Percentiles rank a stretch among this genome's conserved stretches.
Conservation (phyloP, 2,113 vertebrate genomes). For the Urocitellus parryii region DNA sequence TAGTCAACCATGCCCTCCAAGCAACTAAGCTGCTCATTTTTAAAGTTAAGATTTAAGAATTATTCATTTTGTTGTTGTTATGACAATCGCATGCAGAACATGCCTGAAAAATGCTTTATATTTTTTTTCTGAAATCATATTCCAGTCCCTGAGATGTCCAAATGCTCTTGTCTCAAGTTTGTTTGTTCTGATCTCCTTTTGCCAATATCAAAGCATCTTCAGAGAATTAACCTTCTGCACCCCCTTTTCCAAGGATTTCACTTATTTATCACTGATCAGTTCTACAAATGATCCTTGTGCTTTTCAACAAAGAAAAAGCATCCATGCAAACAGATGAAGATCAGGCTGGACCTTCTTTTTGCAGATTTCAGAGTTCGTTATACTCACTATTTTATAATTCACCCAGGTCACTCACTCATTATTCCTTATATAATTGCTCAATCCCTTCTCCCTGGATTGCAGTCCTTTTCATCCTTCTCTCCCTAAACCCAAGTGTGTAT, state of each 20-base stretch:
- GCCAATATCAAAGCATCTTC: not conserved
- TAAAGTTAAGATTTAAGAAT: not conserved
- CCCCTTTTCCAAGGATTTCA: not conserved
- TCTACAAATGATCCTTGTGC: not conserved
- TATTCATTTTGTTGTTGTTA: not conserved
- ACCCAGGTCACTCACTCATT: not conserved
- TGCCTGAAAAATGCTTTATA: not conserved
- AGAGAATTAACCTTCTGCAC: too few species aligned
- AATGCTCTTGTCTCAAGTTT: not conserved
- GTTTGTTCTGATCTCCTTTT: not conserved
- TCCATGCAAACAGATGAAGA: accelerated
- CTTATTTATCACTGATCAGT: not conserved
- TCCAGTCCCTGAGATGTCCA: not conserved
- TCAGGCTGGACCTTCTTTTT: accelerated
- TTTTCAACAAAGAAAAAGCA: not conserved
- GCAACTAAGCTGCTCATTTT: not conserved
- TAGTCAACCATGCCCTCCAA: not conserved
- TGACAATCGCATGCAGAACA: too few species aligned
- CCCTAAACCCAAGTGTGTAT: not conserved
- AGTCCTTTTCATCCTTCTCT: not conserved
- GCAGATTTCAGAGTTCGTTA: not conserved
- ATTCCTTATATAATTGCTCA: too few species aligned
- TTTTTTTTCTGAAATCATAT: not conserved
- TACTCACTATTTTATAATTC: not conserved
- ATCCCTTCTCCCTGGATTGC: too few species aligned